A percentile compares a stretch with the other conserved stretches of the same genome.
These are phyloP conservation scores for Halyomorpha halys DNA, from an alignment of 1,140 invertebrate species.

Conservation along the genomic window DNA sequence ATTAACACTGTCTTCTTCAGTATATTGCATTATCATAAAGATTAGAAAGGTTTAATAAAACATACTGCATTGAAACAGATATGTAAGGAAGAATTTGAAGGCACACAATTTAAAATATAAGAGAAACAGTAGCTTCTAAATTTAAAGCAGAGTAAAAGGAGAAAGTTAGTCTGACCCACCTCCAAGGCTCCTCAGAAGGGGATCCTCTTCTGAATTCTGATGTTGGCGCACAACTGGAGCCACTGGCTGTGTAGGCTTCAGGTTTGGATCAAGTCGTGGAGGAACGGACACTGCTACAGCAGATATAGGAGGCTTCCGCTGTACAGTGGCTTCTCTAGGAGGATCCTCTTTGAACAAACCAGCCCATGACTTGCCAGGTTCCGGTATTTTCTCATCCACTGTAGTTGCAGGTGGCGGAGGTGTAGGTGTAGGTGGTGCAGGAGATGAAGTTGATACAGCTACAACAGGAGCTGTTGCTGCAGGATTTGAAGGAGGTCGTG, in stretches of 20 bases:
- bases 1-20: too few species aligned
- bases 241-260: neutral
- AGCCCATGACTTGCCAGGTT: conserved; percentile 5
- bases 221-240: too few species aligned
- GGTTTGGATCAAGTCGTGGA: neutral
- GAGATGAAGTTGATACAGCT: neutral
- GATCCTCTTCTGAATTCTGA: conserved; percentile 13
- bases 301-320: conserved; percentile 12
- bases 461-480: neutral
- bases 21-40: too few species aligned
- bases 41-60: too few species aligned
- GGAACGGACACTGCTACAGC: neutral
- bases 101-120: too few species aligned
- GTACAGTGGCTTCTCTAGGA: neutral
- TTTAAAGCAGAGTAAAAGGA: neutral
- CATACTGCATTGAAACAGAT: too few species aligned
- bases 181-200: conserved; percentile 12
- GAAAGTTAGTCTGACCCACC: conserved; percentile 9
- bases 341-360: conserved; percentile 3
- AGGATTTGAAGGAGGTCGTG: neutral
- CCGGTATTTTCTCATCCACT: neutral
- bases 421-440: neutral
- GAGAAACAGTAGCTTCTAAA: too few species aligned
- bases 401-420: conserved; percentile 2
- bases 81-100: too few species aligned